phyloP scores from a whole-genome alignment of 2,797 vertebrate species.

The Sebastes hopkinsi region DNA sequence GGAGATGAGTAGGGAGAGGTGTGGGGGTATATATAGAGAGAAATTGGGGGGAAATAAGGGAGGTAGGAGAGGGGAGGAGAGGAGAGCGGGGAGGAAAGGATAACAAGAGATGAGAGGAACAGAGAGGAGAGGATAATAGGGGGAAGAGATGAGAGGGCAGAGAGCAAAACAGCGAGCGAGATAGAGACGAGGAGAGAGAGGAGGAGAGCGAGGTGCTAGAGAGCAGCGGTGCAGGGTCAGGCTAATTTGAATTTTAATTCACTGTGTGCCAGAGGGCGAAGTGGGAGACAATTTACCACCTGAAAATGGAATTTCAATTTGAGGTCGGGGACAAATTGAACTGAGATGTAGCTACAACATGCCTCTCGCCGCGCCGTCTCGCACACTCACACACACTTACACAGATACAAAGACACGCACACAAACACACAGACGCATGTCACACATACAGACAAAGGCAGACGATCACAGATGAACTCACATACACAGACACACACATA shows the following conservation, averaged over 20 bases:
- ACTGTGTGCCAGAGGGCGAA: constrained; percentile 83
- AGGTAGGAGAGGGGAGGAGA: constrained; percentile 21
- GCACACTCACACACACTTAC: constrained; percentile 6
- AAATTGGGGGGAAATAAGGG: constrained; percentile 55
- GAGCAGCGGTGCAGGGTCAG: constrained; percentile 79
- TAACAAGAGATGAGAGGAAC: constrained; percentile 72
- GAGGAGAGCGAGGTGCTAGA: constrained; percentile 68
- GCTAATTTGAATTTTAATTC: constrained; percentile 85
- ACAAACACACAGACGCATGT: not conserved
- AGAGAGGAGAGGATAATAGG: constrained; percentile 72
- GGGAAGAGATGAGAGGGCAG: constrained; percentile 76
- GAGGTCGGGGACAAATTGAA: constrained; percentile 83
- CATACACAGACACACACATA: not conserved
- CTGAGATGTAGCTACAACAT: constrained; percentile 83
- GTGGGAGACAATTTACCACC: constrained; percentile 84
- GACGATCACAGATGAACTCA: constrained; percentile 17
- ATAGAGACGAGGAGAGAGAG: constrained; percentile 53
- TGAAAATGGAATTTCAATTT: constrained; percentile 85
- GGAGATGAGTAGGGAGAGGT: constrained; percentile 18
- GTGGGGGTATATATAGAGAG: constrained; percentile 14
- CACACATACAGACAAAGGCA: constrained; percentile 35
- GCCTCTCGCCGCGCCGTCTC: constrained; percentile 54
- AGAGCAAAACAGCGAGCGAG: constrained; percentile 60
- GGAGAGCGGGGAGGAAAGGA: constrained; percentile 65
- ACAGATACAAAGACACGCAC: not conserved